These are phyloP conservation scores for Caretta caretta DNA, from an alignment of 2,113 vertebrate genomes.

Conservation along the genomic window DNA sequence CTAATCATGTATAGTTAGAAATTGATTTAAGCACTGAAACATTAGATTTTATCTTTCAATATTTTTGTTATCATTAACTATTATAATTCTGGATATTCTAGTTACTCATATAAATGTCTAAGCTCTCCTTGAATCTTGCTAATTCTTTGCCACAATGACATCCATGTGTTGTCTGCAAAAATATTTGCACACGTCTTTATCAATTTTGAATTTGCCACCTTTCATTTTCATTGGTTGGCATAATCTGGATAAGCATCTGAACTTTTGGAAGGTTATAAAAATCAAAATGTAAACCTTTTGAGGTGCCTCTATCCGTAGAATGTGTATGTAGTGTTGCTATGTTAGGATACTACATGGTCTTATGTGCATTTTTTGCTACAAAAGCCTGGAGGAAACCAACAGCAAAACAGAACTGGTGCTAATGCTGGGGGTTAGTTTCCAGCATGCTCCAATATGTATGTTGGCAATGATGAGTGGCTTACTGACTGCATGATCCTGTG, in stretches of 20 bases:
- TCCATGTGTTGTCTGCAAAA: neutral
- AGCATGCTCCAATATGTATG: neutral
- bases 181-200: accelerated
- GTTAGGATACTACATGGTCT: neutral
- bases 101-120: neutral
- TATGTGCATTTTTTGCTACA: neutral
- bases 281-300: neutral
- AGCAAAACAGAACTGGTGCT: neutral
- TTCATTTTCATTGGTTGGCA: neutral
- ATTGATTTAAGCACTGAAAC: neutral
- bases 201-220: neutral
- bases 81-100: neutral
- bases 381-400: neutral
- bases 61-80: neutral
- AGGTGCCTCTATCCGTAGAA: neutral
- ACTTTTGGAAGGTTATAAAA: neutral
- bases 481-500: neutral
- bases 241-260: neutral
- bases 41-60: neutral
- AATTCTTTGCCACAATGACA: neutral
- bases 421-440: neutral
- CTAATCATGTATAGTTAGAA: neutral
- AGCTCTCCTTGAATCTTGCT: neutral
- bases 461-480: neutral
- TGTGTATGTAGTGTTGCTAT: neutral